phyloP scores from a whole-genome alignment of 2,888 invertebrate species.

The Zaprionus obscuricornis region DNA sequence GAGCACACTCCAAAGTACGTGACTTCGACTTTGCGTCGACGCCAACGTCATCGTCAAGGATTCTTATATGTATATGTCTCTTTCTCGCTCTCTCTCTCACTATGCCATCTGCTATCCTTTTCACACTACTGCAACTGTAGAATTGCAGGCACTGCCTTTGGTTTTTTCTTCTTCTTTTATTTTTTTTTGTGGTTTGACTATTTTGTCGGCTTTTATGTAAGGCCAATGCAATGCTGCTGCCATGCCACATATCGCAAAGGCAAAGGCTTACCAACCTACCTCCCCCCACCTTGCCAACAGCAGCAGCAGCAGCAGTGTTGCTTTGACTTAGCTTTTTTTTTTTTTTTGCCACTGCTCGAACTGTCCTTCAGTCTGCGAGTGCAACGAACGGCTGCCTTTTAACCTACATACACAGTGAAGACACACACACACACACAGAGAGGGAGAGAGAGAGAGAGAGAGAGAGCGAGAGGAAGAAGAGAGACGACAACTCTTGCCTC shows the following conservation, averaged over 20 bases:
- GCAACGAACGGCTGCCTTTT: conserved; percentile 75
- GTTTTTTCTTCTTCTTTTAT: no score
- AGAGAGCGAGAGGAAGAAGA: no score
- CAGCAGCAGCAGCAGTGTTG: no score
- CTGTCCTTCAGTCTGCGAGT: conserved; percentile 71
- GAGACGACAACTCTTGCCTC: no score
- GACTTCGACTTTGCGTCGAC: conserved; percentile 47
- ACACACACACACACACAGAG: conserved; percentile 2
- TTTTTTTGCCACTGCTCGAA: no score
- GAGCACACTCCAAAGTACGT: conserved; percentile 63
- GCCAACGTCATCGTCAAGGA: conserved; percentile 45
- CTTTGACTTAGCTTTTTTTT: no score
- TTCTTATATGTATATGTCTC: conserved; percentile 38
- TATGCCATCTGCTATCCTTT: background rate
- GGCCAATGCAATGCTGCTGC: conserved; percentile 41
- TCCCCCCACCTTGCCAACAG: background rate
- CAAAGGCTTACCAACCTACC: background rate
- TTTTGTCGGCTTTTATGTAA: conserved; percentile 47
- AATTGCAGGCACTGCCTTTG: no score
- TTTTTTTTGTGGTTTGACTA: no score
- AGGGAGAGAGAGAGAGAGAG: no score
- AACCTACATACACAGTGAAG: conserved; percentile 67
- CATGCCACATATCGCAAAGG: conserved; percentile 2
- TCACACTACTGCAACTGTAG: no score
- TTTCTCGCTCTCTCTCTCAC: no score